A percentile compares a stretch with the other conserved stretches of the same genome.
These are phyloP conservation scores for Danionella dracula DNA, from an alignment of 2,797 vertebrate genomes.

Conservation along the genomic window DNA sequence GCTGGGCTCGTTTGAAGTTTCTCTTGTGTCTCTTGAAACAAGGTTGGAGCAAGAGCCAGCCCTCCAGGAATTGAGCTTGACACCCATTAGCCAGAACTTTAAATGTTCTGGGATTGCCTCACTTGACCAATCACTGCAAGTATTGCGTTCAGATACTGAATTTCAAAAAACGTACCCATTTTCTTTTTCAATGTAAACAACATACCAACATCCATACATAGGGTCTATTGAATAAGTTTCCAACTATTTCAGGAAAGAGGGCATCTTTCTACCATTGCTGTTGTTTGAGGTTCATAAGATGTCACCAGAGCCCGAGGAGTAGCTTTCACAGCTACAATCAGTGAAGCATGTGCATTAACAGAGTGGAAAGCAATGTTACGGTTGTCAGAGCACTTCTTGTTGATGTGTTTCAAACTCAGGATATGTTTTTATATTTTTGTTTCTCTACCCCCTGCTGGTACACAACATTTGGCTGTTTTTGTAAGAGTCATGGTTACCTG, in stretches of 20 bases:
- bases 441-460: conserved; percentile 8
- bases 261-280: neutral
- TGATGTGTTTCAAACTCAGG: conserved; percentile 8
- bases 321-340: conserved; percentile 20
- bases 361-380: conserved; percentile 18
- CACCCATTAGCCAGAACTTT: no score
- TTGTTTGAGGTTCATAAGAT: neutral
- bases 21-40: no score
- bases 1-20: no score
- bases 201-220: no score
- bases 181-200: no score
- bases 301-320: conserved; percentile 2
- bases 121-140: no score
- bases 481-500: conserved; percentile 35
- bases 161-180: no score
- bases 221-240: neutral
- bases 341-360: neutral
- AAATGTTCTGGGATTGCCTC: no score
- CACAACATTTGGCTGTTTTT: conserved; percentile 38
- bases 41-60: no score
- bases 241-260: neutral
- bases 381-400: conserved; percentile 21
- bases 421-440: conserved; percentile 41
- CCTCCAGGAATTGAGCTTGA: no score
- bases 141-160: no score